These are phyloP conservation scores for Coecobrya sp. DNA, from an alignment of 2,888 invertebrate species.

Conservation along the genomic window DNA sequence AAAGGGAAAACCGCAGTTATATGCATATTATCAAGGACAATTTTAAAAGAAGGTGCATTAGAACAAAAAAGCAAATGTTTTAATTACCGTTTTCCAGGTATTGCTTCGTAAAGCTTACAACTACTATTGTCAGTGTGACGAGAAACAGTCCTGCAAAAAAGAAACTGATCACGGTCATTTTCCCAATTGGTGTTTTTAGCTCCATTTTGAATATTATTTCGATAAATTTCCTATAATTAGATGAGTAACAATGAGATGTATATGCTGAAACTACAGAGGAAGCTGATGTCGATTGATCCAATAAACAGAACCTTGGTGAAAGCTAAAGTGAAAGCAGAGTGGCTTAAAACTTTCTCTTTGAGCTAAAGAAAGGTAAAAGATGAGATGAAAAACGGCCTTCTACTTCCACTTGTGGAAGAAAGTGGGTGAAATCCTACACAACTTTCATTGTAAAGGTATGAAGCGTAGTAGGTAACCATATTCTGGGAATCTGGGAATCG, in stretches of 20 bases:
- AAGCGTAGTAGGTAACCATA: not conserved
- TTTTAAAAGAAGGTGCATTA: too few relatives aligned
- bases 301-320: not conserved
- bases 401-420: constrained; percentile 23
- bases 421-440: not conserved
- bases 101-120: constrained; percentile 24
- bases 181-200: constrained; percentile 34
- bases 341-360: not conserved
- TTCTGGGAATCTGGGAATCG: too few relatives aligned
- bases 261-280: not conserved
- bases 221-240: not conserved
- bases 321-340: not conserved
- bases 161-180: constrained; percentile 19
- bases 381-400: not conserved
- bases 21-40: too few relatives aligned
- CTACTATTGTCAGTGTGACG: constrained; percentile 56
- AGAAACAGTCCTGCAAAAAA: constrained; percentile 28
- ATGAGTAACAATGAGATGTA: not conserved
- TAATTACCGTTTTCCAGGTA: constrained; percentile 54
- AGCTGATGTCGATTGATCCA: not conserved
- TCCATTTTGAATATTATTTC: constrained; percentile 31
- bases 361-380: not conserved
- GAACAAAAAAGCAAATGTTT: too few relatives aligned
- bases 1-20: not conserved
- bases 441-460: not conserved